These are phyloP conservation scores for Cercopithecus mitis DNA, from an alignment of 2,797 vertebrate genomes.

Conservation along the genomic window DNA sequence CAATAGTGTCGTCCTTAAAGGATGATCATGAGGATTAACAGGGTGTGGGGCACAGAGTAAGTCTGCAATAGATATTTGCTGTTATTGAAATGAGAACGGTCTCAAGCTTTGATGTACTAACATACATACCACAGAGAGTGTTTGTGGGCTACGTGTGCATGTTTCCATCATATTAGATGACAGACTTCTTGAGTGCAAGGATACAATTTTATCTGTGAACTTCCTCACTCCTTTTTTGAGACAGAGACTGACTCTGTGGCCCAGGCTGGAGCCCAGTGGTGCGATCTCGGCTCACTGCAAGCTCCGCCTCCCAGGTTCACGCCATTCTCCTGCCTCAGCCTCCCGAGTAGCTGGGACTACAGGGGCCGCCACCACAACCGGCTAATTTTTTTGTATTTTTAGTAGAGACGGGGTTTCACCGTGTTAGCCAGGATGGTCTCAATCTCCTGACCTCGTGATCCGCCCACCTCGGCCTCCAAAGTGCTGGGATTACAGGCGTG, in stretches of 20 bases:
- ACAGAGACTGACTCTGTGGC: too few species aligned
- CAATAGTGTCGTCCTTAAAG: background rate
- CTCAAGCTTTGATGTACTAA: background rate
- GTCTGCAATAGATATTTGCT: background rate
- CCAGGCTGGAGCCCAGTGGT: too few species aligned
- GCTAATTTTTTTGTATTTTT: too few species aligned
- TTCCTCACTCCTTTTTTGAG: background rate
- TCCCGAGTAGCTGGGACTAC: too few species aligned
- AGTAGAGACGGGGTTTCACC: too few species aligned
- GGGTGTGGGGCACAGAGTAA: background rate
- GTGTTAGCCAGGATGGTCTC: too few species aligned
- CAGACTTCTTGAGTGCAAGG: background rate
- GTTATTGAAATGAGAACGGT: background rate
- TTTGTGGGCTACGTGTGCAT: background rate
- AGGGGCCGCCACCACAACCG: rapidly evolving
- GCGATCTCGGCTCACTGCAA: too few species aligned
- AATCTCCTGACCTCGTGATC: too few species aligned
- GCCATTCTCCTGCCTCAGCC: too few species aligned
- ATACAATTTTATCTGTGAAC: background rate
- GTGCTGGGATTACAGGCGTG: too few species aligned
- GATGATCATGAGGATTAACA: background rate
- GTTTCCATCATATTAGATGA: background rate
- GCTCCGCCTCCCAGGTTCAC: too few species aligned
- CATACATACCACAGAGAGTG: background rate
- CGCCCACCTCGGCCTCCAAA: too few species aligned